A percentile compares a stretch with the other conserved stretches of the same genome.
These are phyloP conservation scores for Amphiduros pacificus DNA, from an alignment of 2,888 invertebrate genomes.

Conservation along the genomic window DNA sequence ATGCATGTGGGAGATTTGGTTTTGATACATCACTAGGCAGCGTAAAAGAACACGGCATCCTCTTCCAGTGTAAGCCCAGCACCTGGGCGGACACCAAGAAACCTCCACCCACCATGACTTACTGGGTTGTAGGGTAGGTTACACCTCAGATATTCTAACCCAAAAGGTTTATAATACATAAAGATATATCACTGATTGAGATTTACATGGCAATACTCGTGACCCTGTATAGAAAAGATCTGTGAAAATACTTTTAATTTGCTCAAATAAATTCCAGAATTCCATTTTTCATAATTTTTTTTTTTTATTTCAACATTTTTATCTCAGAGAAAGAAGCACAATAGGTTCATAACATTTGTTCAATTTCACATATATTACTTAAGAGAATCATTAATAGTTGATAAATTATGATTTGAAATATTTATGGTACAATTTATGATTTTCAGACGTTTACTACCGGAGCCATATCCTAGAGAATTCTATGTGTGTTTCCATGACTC, in stretches of 20 bases:
- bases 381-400: no score
- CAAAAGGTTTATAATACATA: background rate
- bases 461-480: conserved; percentile 77
- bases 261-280: background rate
- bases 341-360: background rate
- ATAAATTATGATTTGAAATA: background rate
- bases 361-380: no score
- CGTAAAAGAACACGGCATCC: conserved; percentile 81
- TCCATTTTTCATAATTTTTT: no score
- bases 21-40: conserved; percentile 64
- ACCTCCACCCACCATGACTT: conserved; percentile 63
- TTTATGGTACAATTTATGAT: conserved; percentile 23
- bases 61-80: conserved; percentile 61
- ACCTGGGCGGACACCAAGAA: conserved; percentile 57
- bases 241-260: background rate
- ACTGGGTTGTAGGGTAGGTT: conserved; percentile 81
- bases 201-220: background rate
- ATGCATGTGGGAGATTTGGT: background rate
- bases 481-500: conserved; percentile 86
- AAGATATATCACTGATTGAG: background rate
- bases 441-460: conserved; percentile 74
- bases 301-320: no score
- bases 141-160: no score
- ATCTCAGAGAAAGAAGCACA: background rate
- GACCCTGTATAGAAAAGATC: background rate